These are phyloP conservation scores for Euplagia quadripunctaria DNA, from an alignment of 2,888 invertebrate species.

Conservation along the genomic window DNA sequence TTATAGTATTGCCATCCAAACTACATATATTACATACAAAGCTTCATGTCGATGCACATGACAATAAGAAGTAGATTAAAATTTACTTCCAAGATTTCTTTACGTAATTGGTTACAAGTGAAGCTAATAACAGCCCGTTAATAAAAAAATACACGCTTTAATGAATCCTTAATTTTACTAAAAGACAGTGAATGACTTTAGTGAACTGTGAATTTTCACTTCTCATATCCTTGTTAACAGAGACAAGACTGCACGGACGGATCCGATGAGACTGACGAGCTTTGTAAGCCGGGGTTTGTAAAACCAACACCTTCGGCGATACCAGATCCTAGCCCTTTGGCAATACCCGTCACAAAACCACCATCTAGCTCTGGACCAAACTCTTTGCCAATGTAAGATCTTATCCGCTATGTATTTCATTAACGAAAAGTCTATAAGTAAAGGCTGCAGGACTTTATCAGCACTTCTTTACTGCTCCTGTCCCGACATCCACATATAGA, in stretches of 20 bases:
- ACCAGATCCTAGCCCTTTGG: not conserved
- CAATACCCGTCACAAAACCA: not conserved
- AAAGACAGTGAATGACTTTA: not conserved
- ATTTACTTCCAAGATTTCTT: too few species aligned
- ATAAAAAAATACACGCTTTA: not conserved
- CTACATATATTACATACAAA: too few species aligned
- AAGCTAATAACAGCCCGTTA: not conserved
- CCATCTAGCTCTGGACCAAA: not conserved
- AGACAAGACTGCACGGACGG: conserved; percentile 15
- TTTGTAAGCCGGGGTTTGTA: conserved; percentile 8
- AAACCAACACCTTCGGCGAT: not conserved
- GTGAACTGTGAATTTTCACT: not conserved
- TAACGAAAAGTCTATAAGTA: not conserved
- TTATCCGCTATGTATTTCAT: not conserved
- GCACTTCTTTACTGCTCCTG: not conserved
- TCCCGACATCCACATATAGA: not conserved
- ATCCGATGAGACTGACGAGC: conserved; percentile 15
- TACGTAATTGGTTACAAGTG: too few species aligned
- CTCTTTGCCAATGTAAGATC: not conserved
- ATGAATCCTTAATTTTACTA: too few species aligned
- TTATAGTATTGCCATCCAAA: too few species aligned
- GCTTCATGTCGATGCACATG: too few species aligned
- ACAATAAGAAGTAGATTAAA: too few species aligned
- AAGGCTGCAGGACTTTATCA: not conserved
- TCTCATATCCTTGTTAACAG: not conserved